Percentiles rank a stretch among this genome's conserved stretches.
Evolutionary conservation across 1,140 invertebrate genomes (phyloP).

Genomic region (Phthorimaea operculella): DNA sequence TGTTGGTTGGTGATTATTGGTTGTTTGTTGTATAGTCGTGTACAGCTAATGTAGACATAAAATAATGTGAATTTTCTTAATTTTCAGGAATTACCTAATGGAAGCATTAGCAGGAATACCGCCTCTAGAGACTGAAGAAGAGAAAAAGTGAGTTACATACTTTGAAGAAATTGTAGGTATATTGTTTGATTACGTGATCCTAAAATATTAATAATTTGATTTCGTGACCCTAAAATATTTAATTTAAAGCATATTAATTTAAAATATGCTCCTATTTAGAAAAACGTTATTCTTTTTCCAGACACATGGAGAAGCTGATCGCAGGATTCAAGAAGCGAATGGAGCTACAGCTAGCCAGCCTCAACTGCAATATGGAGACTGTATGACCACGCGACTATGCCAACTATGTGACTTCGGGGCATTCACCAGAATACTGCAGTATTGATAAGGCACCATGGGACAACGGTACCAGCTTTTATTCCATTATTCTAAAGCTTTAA

Average conservation of each 20-base stretch:
- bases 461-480: no score
- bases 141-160: slow-evolving; percentile 41
- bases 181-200: background rate
- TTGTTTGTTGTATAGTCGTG: no score
- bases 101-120: slow-evolving; percentile 46
- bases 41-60: no score
- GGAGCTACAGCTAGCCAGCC: slow-evolving; percentile 47
- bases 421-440: no score
- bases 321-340: slow-evolving; percentile 47
- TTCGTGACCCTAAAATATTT: background rate
- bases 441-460: no score
- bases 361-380: slow-evolving; percentile 52
- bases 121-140: slow-evolving; percentile 46
- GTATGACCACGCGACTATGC: no score
- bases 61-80: no score
- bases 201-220: background rate
- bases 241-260: no score
- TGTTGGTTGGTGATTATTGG: no score
- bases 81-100: slow-evolving; percentile 45
- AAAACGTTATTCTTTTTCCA: slow-evolving; percentile 12
- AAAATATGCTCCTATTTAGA: no score
- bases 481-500: no score
- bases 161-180: background rate
- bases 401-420: no score
- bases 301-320: slow-evolving; percentile 45